Evolutionary conservation across 64 coral and sea anemone species (phyloP), one percentile per base, ranked within the genome.

Genomic region (Dendrophyllia cribrosa): DNA sequence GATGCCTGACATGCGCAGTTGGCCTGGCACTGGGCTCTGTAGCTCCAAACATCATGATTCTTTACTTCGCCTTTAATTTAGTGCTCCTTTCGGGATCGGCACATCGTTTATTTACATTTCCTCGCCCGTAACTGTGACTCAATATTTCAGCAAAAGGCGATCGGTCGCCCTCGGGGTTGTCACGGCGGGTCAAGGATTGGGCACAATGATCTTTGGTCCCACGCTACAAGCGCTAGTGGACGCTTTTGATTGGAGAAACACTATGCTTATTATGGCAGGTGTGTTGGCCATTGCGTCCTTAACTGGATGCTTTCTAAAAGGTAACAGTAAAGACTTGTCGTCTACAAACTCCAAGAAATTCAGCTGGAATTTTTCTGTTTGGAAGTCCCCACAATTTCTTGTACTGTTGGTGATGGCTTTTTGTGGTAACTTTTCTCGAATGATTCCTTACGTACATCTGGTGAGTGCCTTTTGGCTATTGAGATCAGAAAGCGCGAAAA

Each of bases 161-260:
- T 66, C 80, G 43, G 7, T 84, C 17, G 80, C 80, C n/a, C 80
- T 84, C 19, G 80, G 61, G 20, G n/a, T 51, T 45, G 80, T 68
- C 60, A 84, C 61, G 1, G 60, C 80, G 19, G 80, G 80, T 7
- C 80, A 66, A 22, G 80, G 80, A 22, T 45, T 84, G 19, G 80
- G 80, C 14, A 84, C 80, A 0, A 84, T 84, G 80, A 84, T 84
- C 14, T 63, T 46, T 68, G 80, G 80, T 23, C 80, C 80, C 7
- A 65, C 63, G 13, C 22, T 84, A 66, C 80, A 84, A 49, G 80
- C 63, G 3, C 22, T 67, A 14, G 61, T 23, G 4, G n/a, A 47
- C 43, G 20, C 21, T 15, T 68, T 66, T 23, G 46, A 68, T 61
- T 84, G 80, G 80, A 84, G 80, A 2, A 84, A 84, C 10, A 50